Conservation (phyloP, 2,888 invertebrate genomes). For the Taenaris catops region DNA sequence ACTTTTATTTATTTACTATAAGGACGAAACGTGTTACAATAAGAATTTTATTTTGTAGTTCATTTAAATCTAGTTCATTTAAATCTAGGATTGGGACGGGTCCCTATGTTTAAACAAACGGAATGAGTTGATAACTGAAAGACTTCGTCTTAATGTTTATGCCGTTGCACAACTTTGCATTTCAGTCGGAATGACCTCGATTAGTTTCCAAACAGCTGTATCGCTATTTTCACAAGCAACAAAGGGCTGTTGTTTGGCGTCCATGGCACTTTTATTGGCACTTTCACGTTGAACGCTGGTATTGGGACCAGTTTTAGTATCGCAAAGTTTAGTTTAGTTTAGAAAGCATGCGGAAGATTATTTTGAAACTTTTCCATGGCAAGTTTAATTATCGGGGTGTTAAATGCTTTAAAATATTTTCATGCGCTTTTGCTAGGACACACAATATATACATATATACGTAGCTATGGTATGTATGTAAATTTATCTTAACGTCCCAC, state of each 20-base stretch:
- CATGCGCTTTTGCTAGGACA: too few species aligned
- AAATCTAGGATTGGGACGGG: too few species aligned
- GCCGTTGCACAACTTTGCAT: slow-evolving; percentile 28
- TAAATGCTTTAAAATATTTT: too few species aligned
- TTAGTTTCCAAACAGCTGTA: slow-evolving; percentile 35
- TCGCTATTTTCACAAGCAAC: slow-evolving; percentile 35
- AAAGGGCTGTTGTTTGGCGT: slow-evolving; percentile 35
- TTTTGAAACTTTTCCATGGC: slow-evolving; percentile 15
- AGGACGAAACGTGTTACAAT: too few species aligned
- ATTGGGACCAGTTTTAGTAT: slow-evolving; percentile 25
- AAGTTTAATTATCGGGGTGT: slow-evolving; percentile 12
- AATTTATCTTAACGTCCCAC: too few species aligned
- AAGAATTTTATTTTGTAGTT: too few species aligned
- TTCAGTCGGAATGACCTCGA: slow-evolving; percentile 33
- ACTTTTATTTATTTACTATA: too few species aligned
- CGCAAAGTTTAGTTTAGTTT: slow-evolving; percentile 20
- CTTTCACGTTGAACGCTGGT: slow-evolving; percentile 29
- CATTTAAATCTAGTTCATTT: too few species aligned
- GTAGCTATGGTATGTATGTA: too few species aligned
- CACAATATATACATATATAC: too few species aligned
- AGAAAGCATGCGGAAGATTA: slow-evolving; percentile 12
- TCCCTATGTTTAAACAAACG: too few species aligned
- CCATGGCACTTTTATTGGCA: slow-evolving; percentile 33
- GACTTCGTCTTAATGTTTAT: slow-evolving; percentile 6
- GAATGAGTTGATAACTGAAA: too few species aligned